Base-by-base conservation (phyloP, 2,888 invertebrate species). In the Mystacides longicornis region DNA sequence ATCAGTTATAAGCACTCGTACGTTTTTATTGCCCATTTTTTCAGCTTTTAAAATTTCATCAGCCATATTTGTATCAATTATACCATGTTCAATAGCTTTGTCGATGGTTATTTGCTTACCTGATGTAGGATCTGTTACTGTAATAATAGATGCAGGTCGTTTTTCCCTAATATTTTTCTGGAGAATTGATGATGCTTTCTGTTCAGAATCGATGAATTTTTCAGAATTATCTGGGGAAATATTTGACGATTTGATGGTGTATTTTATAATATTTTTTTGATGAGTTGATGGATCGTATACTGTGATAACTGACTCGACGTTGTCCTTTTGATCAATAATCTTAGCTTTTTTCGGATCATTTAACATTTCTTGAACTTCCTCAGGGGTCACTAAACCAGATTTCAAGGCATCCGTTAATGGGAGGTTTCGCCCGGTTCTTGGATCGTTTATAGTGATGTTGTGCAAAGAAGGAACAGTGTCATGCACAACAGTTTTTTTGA, bases 211-310 rank as follows among this genome's bases (percentile, higher is more conserved):
- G 2, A 56, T 43, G 45, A 67, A 62, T 59, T 67, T 63, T 33
- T 66, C 65, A 18, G 68, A 54, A 54, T 71, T 64, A 56, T 68
- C 66, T 14, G 66, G 64, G 23, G 66, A 65, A 22, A 69, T 64
- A 3, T 69, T 56, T 7, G 73, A 74, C 56, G 68, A 67, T 51
- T 71, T 64, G 16, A 77, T 59, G 11, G 75, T 75, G 62, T 81
- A 76, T 23, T 71, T 67, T 1, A 84, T 42, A 5, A 81, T 77
- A 50, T 91, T 77, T 58, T 81, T 75, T 66, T 82, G 78, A 9
- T 87, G 85, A 0, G 84, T 81, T 57, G 72, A 67, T 0, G 89
- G 87, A 67, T 92, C 86, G 57, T 80, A 74, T 2, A 92, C 82
- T 65, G 81, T 81, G 0, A 92, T 51, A 45, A 45, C 14, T n/a